Percentiles rank a stretch among this genome's conserved stretches.
phyloP scores from a whole-genome alignment of 1,140 invertebrate genomes.

The Sycophaga agraensis region DNA sequence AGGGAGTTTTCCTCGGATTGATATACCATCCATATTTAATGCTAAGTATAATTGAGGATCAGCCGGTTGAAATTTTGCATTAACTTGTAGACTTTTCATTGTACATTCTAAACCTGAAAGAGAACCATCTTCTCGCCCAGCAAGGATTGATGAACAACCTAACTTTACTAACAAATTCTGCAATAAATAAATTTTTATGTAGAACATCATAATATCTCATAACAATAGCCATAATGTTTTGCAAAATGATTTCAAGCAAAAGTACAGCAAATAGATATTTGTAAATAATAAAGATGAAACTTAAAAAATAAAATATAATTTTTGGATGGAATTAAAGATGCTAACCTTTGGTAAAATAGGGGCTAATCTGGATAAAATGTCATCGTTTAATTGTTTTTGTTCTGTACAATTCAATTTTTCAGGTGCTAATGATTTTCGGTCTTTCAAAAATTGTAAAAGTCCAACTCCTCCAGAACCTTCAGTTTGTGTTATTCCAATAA shows the following conservation, averaged over 20 bases:
- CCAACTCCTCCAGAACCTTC: conserved; percentile 58
- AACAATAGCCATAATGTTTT: no score
- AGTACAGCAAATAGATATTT: no score
- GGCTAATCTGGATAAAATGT: conserved; percentile 51
- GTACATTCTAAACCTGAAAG: conserved; percentile 55
- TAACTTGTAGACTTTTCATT: conserved; percentile 56
- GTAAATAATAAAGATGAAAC: conserved; percentile 2
- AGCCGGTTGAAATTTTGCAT: conserved; percentile 58
- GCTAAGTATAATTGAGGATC: conserved; percentile 64
- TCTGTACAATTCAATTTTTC: conserved; percentile 36
- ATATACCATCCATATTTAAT: conserved; percentile 66
- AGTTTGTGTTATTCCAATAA: conserved; percentile 69
- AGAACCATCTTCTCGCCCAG: conserved; percentile 64
- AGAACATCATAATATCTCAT: no score
- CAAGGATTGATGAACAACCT: conserved; percentile 68
- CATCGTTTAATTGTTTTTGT: conserved; percentile 35
- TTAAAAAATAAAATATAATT: no score
- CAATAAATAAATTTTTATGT: conserved; percentile 22
- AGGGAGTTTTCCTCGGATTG: conserved; percentile 64
- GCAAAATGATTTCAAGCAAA: no score
- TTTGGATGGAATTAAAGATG: neutral
- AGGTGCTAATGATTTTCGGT: conserved; percentile 47
- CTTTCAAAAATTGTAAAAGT: conserved; percentile 50
- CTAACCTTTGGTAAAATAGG: conserved; percentile 76
- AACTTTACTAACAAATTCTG: conserved; percentile 71